Evolutionary conservation across 35 echinoderm and acorn worm genomes (phyloP), one percentile per base, ranked within the genome.

Genomic region (Apostichopus japonicus): DNA sequence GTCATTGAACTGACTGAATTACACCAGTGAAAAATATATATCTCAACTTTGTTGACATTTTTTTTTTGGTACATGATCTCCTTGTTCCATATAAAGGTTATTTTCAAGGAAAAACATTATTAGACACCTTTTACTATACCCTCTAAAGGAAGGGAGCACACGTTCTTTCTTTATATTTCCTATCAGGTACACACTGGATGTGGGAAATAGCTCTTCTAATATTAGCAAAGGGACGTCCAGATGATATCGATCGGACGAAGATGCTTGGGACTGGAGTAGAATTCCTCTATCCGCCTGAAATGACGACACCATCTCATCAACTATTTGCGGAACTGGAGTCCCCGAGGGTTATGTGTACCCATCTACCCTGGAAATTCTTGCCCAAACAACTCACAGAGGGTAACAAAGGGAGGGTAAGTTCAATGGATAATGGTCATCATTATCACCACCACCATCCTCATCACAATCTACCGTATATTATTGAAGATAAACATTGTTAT

Each of bases 111-210:
- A 44, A 44, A 44, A 44, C 33, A 44, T 44, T 4, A 44, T 44
- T 4, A 44, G 33, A 44, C 33, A 44, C 33, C 33, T 44, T 44
- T 44, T 4, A 44, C 33, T 44, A 44, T 44, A 4, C 33, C 33
- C 33, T 44, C 33, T 44, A 44, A 44, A 44, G 33, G 33, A 44
- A 44, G 33, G 33, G 33, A 44, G 2, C 33, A 44, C 33, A 44
- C 33, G 33, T 44, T 44, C 33, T 44, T 3, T 44, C 33, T 44
- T 44, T 44, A 44, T 44, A 44, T 44, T 44, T 44, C 33, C 33
- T 44, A 44, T 44, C 16, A 95, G 94, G 94, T 24, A 95, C 94
- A 8, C 94, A 95, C 54, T 95, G 94, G 94, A 93, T 89, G 22
- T 79, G 59, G 77, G 91, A 95, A 78, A 92, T 93, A 57, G 86